Conservation (phyloP, 30 jellyfish, hydroid and myxozoan genomes). For the Hydractinia echinata region DNA sequence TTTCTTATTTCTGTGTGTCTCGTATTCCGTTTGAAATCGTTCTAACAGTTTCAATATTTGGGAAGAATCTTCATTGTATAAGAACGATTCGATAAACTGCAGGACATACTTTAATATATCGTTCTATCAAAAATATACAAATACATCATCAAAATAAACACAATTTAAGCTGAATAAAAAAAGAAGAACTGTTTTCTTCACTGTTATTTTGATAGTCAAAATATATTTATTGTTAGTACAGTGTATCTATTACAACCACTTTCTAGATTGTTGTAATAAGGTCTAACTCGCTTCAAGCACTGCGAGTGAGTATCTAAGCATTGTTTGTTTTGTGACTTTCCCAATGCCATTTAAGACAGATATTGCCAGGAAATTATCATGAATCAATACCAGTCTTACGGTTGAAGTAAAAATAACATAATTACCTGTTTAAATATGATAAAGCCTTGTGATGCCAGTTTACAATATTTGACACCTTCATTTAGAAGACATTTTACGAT, state of each 20-base stretch:
- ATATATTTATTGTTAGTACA: too few species aligned
- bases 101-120: background rate
- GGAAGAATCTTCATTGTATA: background rate
- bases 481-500: slow-evolving; percentile 5
- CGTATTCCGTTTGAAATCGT: slow-evolving; percentile 14
- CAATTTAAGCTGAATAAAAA: background rate
- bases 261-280: too few species aligned
- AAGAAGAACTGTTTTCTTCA: too few species aligned
- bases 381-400: too few species aligned
- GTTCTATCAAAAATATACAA: background rate
- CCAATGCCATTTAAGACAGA: too few species aligned
- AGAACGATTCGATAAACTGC: slow-evolving; percentile 23
- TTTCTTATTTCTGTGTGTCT: background rate
- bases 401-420: too few species aligned
- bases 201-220: too few species aligned
- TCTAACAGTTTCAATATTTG: background rate
- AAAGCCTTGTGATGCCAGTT: slow-evolving; percentile 29
- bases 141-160: background rate
- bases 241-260: too few species aligned
- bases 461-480: slow-evolving; percentile 20
- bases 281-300: too few species aligned
- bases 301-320: too few species aligned
- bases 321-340: too few species aligned
- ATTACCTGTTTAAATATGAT: slow-evolving; percentile 22
- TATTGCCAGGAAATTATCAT: too few species aligned